Evolutionary conservation across 2,797 vertebrate genomes (phyloP), one percentile per base, ranked within the genome.

Genomic region (Neostethus bicornis): DNA sequence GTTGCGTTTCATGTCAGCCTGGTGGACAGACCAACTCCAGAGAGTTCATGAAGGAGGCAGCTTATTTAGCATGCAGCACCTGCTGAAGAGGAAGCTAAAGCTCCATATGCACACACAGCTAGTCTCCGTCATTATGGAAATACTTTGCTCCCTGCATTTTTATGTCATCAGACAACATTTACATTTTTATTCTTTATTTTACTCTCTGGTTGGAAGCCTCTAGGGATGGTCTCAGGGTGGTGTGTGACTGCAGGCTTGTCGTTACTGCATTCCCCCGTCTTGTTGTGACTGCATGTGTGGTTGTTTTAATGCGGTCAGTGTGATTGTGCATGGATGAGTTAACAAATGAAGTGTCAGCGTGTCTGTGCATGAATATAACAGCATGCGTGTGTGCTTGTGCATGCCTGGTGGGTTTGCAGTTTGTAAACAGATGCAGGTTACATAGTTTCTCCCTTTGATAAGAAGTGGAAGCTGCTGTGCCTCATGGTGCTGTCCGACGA

Each of bases 81-180:
- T 65, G 77, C 65, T n/a, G 58, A 81, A n/a, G 71, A 69, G 64
- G 69, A 80, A 72, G 73, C 66, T 66, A 56, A 82, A 66, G 51
- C 79, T 66, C 55, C 68, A 47, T 73, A 85, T 61, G 75, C 73
- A 78, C 72, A 49, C 50, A 71, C 21, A 86, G 78, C 66, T 65
- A 51, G 31, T 71, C n/a, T n/a, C n/a, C n/a, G 79, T 85, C 79
- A 79, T 86, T 85, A 89, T 86, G 81, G 78, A 88, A 87, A 89
- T 84, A 42, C 47, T 54, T 63, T 43, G 38, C 63, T 51, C 3
- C 45, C 66, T 75, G 70, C 68, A 73, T 84, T 80, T 82, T 77
- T 77, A 80, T 81, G 48, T 56, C 69, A 73, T 38, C 55, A 73
- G 65, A 77, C 61, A 57, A 57, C 57, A 75, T 66, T 75, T 55